A percentile compares a stretch with the other conserved stretches of the same genome.
These are phyloP conservation scores for Ictalurus punctatus DNA, from an alignment of 2,113 vertebrate species.

Conservation along the genomic window DNA sequence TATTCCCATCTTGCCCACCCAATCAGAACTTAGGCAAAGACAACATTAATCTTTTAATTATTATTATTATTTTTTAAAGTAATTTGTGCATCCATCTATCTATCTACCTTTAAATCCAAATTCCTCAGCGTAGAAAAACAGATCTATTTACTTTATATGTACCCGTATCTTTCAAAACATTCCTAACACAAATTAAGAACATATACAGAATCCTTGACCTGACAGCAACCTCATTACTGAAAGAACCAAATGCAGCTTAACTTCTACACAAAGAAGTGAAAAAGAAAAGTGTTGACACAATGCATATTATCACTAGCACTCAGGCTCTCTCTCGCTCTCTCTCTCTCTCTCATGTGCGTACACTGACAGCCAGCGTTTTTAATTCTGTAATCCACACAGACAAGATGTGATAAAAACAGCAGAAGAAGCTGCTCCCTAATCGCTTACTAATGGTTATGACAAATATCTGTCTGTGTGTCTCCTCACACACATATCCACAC, in stretches of 20 bases:
- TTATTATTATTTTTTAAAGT: no score
- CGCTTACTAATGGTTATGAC: slow-evolving; percentile 65
- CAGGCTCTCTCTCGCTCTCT: slow-evolving; percentile 30
- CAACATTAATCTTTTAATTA: no score
- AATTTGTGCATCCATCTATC: no score
- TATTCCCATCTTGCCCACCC: neutral
- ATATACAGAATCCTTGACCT: slow-evolving; percentile 21
- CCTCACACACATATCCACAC: slow-evolving; percentile 17
- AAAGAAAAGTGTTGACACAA: slow-evolving; percentile 25
- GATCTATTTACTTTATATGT: neutral
- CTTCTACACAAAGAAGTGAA: slow-evolving; percentile 23
- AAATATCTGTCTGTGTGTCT: slow-evolving; percentile 50
- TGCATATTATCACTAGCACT: slow-evolving; percentile 22
- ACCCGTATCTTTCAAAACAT: neutral
- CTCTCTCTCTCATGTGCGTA: slow-evolving; percentile 32
- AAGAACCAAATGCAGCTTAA: slow-evolving; percentile 20
- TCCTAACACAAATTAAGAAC: slow-evolving; percentile 1
- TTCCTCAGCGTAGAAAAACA: no score
- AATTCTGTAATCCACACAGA: slow-evolving; percentile 70
- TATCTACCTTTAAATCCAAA: no score
- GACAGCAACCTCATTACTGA: slow-evolving; percentile 35
- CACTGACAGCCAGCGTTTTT: slow-evolving; percentile 63
- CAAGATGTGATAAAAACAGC: slow-evolving; percentile 61
- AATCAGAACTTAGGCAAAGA: no score
- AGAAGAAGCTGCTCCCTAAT: slow-evolving; percentile 62